Evolutionary conservation across 2,113 vertebrate species (phyloP), one percentile per base, ranked within the genome.

Genomic region (Aythya baeri): DNA sequence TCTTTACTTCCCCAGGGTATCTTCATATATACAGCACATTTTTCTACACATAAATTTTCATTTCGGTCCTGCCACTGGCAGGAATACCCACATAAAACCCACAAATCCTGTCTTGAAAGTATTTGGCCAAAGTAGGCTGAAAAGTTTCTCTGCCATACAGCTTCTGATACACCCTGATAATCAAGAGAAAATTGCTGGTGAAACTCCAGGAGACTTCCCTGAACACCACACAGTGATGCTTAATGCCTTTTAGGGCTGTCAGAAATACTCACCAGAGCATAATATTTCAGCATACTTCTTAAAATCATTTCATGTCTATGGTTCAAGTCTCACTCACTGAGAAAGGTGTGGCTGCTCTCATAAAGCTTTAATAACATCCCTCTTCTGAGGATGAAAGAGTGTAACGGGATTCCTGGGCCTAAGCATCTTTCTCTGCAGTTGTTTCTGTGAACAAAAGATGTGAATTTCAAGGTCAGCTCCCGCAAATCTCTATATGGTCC

Each of bases 181-280:
- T 85, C 70, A 83, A 4, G 15, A 91, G 71, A 96, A 95, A 93
- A 94, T 78, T 95, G 36, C 73, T 71, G 66, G 21, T 93, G 82
- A 96, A 96, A 94, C 38, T 95, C 75, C 18, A 70, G 86, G 43
- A 83, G 5, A 87, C 31, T 88, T 81, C 49, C 86, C 25, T 92
- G 68, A 58, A 77, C 38, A 73, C 49, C 7, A 2, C 27, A 74
- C n/a, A 73, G n/a, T 62, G n/a, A 74, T 46, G 31, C 93, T 86
- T 77, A 88, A 92, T 89, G 55, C 21, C 65, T 86, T 76, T 92
- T 63, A 75, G 25, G 52, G 16, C 54, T 86, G 32, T 85, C 67
- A 86, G 82, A 80, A 89, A 83, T 79, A 92, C 44, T 76, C 55
- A 78, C 22, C 43, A 88, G 68, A 89, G 61, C 15, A 74, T 59